A percentile compares a stretch with the other conserved stretches of the same genome.
phyloP scores from a whole-genome alignment of 2,113 vertebrate genomes.

The Vulpes ferrilata region DNA sequence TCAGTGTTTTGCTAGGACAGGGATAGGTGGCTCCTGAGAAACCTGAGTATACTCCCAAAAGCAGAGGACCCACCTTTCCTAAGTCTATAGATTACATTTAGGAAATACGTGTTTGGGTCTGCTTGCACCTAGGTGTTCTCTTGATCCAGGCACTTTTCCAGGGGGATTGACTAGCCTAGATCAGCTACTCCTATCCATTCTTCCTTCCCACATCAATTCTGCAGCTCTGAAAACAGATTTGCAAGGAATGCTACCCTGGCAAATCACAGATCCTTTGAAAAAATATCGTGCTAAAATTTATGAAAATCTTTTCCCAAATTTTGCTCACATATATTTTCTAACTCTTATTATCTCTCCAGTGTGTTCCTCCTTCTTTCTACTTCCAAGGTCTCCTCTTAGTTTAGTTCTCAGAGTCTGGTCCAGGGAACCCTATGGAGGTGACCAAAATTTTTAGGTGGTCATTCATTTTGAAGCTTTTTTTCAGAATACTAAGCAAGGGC shows the following conservation, averaged over 20 bases:
- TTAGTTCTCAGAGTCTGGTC: neutral
- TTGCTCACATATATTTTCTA: neutral
- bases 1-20: neutral
- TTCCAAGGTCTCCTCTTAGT: neutral
- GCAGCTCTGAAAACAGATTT: neutral
- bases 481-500: neutral
- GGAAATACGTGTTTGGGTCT: neutral
- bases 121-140: accelerated
- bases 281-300: neutral
- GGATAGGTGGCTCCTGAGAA: neutral
- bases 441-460: neutral
- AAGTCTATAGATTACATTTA: neutral
- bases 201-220: neutral
- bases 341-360: neutral
- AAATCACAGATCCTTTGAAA: neutral
- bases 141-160: neutral
- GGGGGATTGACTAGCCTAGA: accelerated
- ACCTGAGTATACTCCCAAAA: neutral
- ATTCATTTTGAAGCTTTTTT: neutral
- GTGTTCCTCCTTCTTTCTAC: neutral
- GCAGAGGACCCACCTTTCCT: neutral
- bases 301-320: neutral
- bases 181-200: too few species aligned
- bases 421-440: neutral
- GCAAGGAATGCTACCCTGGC: neutral